Percentiles rank a stretch among this genome's conserved stretches.
Evolutionary conservation across 2,113 vertebrate species (phyloP).

Genomic region (Ahaetulla prasina): DNA sequence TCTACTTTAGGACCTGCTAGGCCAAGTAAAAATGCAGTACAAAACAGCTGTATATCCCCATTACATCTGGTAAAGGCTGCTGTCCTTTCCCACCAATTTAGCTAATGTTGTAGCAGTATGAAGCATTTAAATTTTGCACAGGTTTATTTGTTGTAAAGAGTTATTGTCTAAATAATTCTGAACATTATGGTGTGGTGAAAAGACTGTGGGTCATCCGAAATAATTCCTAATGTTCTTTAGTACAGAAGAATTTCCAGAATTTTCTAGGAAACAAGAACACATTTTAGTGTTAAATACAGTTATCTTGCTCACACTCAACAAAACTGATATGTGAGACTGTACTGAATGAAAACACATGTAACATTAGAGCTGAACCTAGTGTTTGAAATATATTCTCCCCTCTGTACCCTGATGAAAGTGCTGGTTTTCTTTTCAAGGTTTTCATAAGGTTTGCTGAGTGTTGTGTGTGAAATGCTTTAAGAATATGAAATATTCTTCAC

Average conservation of each 20-base stretch:
- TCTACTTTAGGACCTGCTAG: conserved; percentile 57
- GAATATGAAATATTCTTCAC: not conserved
- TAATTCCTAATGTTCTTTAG: not conserved
- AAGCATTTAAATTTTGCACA: not conserved
- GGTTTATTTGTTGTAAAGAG: not conserved
- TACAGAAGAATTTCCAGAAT: not conserved
- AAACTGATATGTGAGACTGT: not conserved
- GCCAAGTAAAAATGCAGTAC: conserved; percentile 56
- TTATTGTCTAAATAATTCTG: not conserved
- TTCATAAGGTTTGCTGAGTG: not conserved
- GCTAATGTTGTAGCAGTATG: not conserved
- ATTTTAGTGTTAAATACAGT: not conserved
- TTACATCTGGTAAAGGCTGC: conserved; percentile 36
- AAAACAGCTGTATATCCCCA: conserved; percentile 50
- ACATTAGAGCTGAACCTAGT: not conserved
- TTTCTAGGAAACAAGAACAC: not conserved
- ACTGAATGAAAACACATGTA: not conserved
- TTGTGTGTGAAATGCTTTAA: not conserved
- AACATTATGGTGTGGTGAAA: not conserved
- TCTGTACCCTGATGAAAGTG: not conserved
- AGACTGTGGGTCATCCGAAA: not conserved
- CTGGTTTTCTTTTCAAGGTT: not conserved
- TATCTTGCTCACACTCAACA: not conserved
- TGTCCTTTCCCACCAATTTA: conserved; percentile 52
- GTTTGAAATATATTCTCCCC: not conserved